These are phyloP conservation scores for Oedothorax gibbosus DNA, from an alignment of 1,140 invertebrate genomes.

Conservation along the genomic window DNA sequence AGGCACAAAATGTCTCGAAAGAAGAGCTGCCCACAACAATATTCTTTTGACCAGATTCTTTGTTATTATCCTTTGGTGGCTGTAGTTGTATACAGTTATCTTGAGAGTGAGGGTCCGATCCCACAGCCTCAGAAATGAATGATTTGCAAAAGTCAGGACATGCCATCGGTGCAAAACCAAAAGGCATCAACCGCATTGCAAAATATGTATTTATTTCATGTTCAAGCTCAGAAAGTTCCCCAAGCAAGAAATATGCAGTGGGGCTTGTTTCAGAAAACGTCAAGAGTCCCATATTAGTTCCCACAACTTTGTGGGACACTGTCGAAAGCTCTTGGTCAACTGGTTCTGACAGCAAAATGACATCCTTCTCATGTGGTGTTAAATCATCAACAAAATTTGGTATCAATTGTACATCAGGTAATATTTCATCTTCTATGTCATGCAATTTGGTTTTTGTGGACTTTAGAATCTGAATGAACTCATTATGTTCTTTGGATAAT, in stretches of 20 bases:
- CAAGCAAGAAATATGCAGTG: slow-evolving; percentile 13
- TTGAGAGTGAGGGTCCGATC: slow-evolving; percentile 19
- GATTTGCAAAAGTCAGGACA: slow-evolving; percentile 49
- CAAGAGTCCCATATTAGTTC: background rate
- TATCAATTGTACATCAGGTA: slow-evolving; percentile 17
- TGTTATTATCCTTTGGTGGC: background rate
- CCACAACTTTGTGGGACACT: slow-evolving; percentile 3
- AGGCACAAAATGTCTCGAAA: slow-evolving; percentile 45
- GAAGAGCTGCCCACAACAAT: slow-evolving; percentile 38
- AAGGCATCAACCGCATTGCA: background rate
- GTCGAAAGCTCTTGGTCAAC: background rate
- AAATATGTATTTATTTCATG: slow-evolving; percentile 24
- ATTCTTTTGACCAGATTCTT: slow-evolving; percentile 9
- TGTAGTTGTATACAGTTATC: background rate
- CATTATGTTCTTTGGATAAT: background rate
- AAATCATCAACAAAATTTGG: slow-evolving; percentile 7
- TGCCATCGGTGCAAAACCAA: slow-evolving; percentile 1
- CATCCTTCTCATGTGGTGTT: slow-evolving; percentile 13
- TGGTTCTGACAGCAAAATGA: background rate
- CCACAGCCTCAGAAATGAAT: slow-evolving; percentile 35
- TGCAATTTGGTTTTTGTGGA: slow-evolving; percentile 14
- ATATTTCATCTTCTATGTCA: slow-evolving; percentile 24
- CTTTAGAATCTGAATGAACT: slow-evolving; percentile 1
- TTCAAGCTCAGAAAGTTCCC: slow-evolving; percentile 27
- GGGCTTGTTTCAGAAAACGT: background rate